Evolutionary conservation across 2,888 invertebrate species (phyloP).

Genomic region (Dicyrtoma fusca): DNA sequence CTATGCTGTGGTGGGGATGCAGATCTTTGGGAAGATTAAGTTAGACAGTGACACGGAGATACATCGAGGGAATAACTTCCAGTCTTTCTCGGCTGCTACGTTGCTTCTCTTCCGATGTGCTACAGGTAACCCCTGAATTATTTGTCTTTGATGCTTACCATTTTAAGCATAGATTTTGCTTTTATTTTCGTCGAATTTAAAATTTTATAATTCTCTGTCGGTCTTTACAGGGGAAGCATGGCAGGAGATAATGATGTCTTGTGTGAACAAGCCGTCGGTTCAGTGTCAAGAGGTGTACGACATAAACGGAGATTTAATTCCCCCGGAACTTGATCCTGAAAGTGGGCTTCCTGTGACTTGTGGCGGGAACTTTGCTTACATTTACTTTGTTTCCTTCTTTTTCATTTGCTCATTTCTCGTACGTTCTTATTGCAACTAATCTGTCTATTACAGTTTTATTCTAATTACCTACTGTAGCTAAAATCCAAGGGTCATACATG

Average conservation of each 20-base stretch:
- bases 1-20: slow-evolving; percentile 63
- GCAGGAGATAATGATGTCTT: slow-evolving; percentile 68
- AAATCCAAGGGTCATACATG: not conserved
- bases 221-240: slow-evolving; percentile 67
- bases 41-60: slow-evolving; percentile 63
- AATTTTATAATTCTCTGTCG: too few species aligned
- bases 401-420: slow-evolving; percentile 68
- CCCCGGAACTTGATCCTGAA: slow-evolving; percentile 42
- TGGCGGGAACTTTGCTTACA: slow-evolving; percentile 65
- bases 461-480: not conserved
- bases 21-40: slow-evolving; percentile 66
- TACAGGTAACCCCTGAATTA: slow-evolving; percentile 57
- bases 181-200: too few species aligned
- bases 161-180: too few species aligned
- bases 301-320: slow-evolving; percentile 13
- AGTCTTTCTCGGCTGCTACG: slow-evolving; percentile 66
- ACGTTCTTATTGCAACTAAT: slow-evolving; percentile 50
- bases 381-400: slow-evolving; percentile 68
- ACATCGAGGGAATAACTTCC: slow-evolving; percentile 68
- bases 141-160: not conserved
- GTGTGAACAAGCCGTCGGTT: slow-evolving; percentile 59
- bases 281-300: slow-evolving; percentile 46
- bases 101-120: slow-evolving; percentile 65
- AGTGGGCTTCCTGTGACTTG: slow-evolving; percentile 58
- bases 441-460: not conserved